Percentiles rank a stretch among this genome's conserved stretches.
Conservation (phyloP, 2,113 vertebrate species). For the Crotalus viridis region DNA sequence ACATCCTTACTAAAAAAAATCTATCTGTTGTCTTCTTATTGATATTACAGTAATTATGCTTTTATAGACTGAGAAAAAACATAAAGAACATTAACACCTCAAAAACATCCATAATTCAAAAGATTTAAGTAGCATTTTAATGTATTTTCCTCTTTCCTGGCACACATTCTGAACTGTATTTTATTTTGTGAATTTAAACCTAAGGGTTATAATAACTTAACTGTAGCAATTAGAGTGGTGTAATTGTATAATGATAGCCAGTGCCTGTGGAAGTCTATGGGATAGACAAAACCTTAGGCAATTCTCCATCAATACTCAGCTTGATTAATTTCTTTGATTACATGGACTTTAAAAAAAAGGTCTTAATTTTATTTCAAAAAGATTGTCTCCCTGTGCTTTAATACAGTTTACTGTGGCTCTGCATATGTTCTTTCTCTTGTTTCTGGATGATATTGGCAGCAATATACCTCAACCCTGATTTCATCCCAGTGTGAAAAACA, state of each 20-base stretch:
- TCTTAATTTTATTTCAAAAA: conserved; percentile 36
- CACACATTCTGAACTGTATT: neutral
- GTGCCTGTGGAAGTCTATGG: conserved; percentile 23
- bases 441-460: conserved; percentile 40
- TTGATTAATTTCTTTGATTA: conserved; percentile 1
- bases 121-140: neutral
- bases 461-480: conserved; percentile 28
- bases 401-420: conserved; percentile 22
- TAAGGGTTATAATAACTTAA: conserved; percentile 27
- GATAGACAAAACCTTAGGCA: conserved; percentile 32
- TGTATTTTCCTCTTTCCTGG: neutral
- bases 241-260: conserved; percentile 34
- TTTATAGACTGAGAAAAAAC: conserved; percentile 1
- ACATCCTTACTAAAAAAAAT: neutral
- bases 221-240: neutral
- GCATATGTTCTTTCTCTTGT: conserved; percentile 42
- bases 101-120: neutral
- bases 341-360: neutral
- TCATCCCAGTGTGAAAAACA: conserved; percentile 68
- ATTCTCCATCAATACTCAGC: conserved; percentile 1
- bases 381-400: conserved; percentile 24
- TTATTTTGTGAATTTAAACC: neutral
- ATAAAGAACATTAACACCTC: neutral
- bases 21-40: neutral
- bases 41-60: neutral